These are phyloP conservation scores for Agriopis aurantiaria DNA, from an alignment of 2,888 invertebrate genomes.

Conservation along the genomic window DNA sequence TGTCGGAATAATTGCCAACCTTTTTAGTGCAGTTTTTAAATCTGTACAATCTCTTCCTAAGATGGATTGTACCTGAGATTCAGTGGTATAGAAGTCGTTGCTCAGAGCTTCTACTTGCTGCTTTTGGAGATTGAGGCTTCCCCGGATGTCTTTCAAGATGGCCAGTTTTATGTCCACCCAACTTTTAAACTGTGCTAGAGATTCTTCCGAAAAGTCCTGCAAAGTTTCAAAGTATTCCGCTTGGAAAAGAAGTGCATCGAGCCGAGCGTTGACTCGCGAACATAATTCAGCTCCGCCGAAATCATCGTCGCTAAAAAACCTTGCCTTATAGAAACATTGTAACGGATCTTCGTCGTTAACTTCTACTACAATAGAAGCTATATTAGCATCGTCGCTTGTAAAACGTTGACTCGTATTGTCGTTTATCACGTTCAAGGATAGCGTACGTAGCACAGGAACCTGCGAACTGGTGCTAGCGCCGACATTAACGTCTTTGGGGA, in stretches of 20 bases:
- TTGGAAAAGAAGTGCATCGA: conserved; percentile 52
- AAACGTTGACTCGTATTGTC: neutral
- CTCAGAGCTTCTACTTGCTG: conserved; percentile 20
- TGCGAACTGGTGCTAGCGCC: conserved; percentile 21
- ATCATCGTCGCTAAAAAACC: conserved; percentile 68
- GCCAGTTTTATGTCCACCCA: conserved; percentile 74
- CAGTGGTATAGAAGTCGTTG: conserved; percentile 35
- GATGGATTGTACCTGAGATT: conserved; percentile 56
- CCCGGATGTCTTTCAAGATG: conserved; percentile 64
- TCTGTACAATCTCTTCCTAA: conserved; percentile 65
- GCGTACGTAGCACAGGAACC: conserved; percentile 27
- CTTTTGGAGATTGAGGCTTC: conserved; percentile 34
- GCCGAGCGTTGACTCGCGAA: conserved; percentile 46
- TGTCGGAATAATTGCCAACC: conserved; percentile 68
- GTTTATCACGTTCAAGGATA: conserved; percentile 14
- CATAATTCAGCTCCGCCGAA: conserved; percentile 72
- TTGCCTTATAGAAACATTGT: conserved; percentile 58
- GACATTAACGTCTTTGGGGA: conserved; percentile 46
- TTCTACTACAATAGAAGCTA: neutral
- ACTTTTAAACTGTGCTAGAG: conserved; percentile 55
- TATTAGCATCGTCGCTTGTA: neutral
- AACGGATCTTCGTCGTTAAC: conserved; percentile 35
- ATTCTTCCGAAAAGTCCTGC: conserved; percentile 63
- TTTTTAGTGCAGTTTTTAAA: conserved; percentile 62
- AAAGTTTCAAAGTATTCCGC: conserved; percentile 55